Evolutionary conservation across 2,888 invertebrate species (phyloP).

Genomic region (Thysanoteuthis rhombus): DNA sequence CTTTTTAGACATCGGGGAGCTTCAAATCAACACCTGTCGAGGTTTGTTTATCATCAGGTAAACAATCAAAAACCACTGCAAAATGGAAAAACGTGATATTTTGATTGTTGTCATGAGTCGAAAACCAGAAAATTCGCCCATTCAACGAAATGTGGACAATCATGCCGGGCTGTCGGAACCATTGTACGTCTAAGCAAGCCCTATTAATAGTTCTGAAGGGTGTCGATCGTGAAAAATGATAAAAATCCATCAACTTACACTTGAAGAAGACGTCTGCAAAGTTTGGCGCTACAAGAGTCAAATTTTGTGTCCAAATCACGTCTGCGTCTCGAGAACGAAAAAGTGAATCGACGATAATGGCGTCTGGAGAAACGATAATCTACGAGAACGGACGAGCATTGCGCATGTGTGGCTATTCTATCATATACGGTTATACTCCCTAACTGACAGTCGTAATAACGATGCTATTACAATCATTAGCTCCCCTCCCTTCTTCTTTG

Average conservation of each 20-base stretch:
- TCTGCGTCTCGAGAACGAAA: slow-evolving; percentile 60
- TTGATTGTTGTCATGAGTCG: background rate
- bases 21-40: background rate
- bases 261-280: slow-evolving; percentile 34
- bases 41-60: background rate
- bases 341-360: slow-evolving; percentile 56
- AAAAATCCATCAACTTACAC: slow-evolving; percentile 30
- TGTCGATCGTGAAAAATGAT: slow-evolving; percentile 22
- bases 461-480: too few species aligned
- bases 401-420: slow-evolving; percentile 51
- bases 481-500: too few species aligned
- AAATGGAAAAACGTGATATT: background rate
- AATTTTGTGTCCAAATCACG: slow-evolving; percentile 60
- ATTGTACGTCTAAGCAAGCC: background rate
- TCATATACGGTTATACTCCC: background rate
- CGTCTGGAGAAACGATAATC: slow-evolving; percentile 60
- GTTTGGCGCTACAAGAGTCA: slow-evolving; percentile 43
- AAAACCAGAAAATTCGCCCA: background rate
- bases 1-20: background rate
- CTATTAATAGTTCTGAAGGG: background rate
- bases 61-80: background rate
- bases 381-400: slow-evolving; percentile 62
- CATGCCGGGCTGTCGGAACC: background rate
- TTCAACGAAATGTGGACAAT: background rate
- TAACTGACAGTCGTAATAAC: too few species aligned